These are phyloP conservation scores for Saccopteryx leptura DNA, from an alignment of 2,113 vertebrate genomes.

Conservation along the genomic window DNA sequence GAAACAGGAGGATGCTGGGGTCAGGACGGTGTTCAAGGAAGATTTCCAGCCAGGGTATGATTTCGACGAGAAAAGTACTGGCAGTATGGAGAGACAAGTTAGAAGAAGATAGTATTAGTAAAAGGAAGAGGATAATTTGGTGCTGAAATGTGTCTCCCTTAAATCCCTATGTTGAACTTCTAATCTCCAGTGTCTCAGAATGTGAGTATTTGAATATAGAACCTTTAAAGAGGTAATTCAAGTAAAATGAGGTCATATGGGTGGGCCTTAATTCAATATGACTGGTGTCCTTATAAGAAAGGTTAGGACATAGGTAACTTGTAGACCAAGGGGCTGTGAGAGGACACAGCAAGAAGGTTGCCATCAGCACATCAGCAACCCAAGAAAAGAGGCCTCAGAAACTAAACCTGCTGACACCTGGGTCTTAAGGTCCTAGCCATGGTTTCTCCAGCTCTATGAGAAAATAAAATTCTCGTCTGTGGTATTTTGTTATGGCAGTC, in stretches of 20 bases:
- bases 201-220: not conserved
- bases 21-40: not conserved
- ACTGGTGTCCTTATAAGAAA: no score
- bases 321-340: fast-evolving
- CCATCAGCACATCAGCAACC: not conserved
- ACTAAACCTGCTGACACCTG: not conserved
- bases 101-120: not conserved
- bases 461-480: not conserved
- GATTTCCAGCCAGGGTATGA: not conserved
- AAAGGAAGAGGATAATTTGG: not conserved
- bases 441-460: not conserved
- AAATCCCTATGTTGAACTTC: not conserved
- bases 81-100: not conserved
- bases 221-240: not conserved
- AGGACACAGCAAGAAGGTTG: not conserved
- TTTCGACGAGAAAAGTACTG: not conserved
- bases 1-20: not conserved
- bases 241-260: not conserved
- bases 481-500: not conserved
- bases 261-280: no score
- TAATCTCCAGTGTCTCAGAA: not conserved
- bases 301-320: not conserved
- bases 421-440: not conserved
- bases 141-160: not conserved
- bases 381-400: not conserved